Evolutionary conservation across 2,888 invertebrate genomes (phyloP).

Genomic region (Troglohyphantes excavatus): DNA sequence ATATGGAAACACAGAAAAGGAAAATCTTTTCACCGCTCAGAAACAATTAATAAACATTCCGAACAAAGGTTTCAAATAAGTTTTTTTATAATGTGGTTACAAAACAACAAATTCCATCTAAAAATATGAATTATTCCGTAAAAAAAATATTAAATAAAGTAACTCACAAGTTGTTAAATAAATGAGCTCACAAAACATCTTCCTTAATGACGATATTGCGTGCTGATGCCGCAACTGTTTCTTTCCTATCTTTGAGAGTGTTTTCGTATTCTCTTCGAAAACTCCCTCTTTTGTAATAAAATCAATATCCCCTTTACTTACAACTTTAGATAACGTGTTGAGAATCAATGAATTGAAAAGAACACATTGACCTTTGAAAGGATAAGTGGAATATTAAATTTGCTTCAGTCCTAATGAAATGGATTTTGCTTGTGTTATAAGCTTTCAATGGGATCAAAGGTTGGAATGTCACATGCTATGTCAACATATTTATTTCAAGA

Average conservation of each 20-base stretch:
- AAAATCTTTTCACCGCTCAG: not conserved
- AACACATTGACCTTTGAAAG: not conserved
- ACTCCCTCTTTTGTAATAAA: not conserved
- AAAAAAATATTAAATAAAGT: too few species aligned
- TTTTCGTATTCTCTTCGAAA: not conserved
- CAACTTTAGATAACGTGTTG: not conserved
- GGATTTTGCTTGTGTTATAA: not conserved
- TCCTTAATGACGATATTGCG: not conserved
- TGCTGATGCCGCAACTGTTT: not conserved
- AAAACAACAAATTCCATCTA: not conserved
- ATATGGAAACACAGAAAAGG: not conserved
- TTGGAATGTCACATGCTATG: not conserved
- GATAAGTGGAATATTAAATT: not conserved
- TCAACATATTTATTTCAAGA: conserved; percentile 2
- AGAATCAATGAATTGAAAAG: not conserved
- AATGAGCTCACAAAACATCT: not conserved
- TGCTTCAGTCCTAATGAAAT: not conserved
- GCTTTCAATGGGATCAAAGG: not conserved
- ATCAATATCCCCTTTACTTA: not conserved
- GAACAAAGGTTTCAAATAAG: not conserved
- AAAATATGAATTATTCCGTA: not conserved
- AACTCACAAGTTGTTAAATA: not conserved
- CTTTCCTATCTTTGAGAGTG: not conserved
- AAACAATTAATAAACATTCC: not conserved
- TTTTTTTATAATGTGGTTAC: not conserved